Base-by-base conservation (phyloP, 2,797 vertebrate species). In the Huso huso region DNA sequence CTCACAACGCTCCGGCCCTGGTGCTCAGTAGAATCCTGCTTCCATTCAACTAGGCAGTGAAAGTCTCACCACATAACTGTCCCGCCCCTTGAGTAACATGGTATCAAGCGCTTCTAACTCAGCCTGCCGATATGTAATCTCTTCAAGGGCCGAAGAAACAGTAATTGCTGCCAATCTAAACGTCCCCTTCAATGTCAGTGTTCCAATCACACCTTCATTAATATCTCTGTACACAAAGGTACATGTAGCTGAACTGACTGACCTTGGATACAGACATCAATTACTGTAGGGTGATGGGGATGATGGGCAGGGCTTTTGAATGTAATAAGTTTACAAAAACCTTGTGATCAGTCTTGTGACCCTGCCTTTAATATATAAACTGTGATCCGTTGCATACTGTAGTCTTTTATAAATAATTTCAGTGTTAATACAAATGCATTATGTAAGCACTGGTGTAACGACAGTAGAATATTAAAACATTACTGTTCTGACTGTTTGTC, bases 391-490 rank as follows among this genome's bases (percentile, higher is more conserved):
- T 69, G 73, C 75, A 71, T 72, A 75, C 71, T 77, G 76, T 71
- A 74, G 72, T 71, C 75, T 71, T 78, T 68, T 86, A 84, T 84
- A 84, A 73, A 84, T 82, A 84, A 66, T 75, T 74, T 75, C 72
- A 76, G 75, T 70, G 74, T 55, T 55, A 55, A 10, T 75, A 73
- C 11, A 81, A 72, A 73, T 71, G 70, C 67, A 78, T 78, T 72
- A 66, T 81, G 78, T 78, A 71, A 79, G 72, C 74, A 80, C 74
- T 72, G 81, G 72, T 81, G 69, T 73, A 76, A 75, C 72, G 81
- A 70, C 62, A 83, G 76, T 77, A 76, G 72, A 73, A 66, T 74
- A 83, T 85, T 86, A 86, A 87, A 83, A 75, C 70, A 23, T 68
- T 73, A 68, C 69, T 77, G 77, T 79, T 79, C 72, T 74, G 73